Evolutionary conservation across 2,888 invertebrate genomes (phyloP), one percentile per base, ranked within the genome.

Genomic region (Xanthorhoe designata): DNA sequence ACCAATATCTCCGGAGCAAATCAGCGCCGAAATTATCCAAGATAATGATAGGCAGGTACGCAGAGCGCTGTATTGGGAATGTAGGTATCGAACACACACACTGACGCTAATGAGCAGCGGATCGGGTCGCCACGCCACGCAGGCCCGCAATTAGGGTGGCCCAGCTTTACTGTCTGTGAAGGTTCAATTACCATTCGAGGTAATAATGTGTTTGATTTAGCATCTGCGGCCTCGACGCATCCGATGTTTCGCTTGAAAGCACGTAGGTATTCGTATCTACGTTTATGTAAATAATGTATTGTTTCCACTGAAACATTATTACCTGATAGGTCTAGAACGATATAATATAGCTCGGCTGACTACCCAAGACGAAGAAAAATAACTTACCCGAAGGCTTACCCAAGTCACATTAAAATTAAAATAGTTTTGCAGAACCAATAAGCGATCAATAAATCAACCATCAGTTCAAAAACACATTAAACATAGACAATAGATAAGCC

Each of bases 21-120:
- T 45, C 29, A 47, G 17, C 45, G 24, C 32, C 47, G 10, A 19
- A 42, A 32, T 47, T 10, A 51, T 42, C 38, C 35, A 65, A 45
- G 45, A n/a, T 42, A n/a, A 24, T 1, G 15, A 15, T 45, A 13
- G 3, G 2, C 8, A n/a, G 7, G 7, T 42, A n/a, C 45, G 7
- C 47, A 6, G 7, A 1, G 38, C 32, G 17, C 52, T 49, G 56
- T 45, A 24, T 54, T 54, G 61, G 61, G 52, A 61, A 54, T 45
- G 52, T n/a, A n/a, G n/a, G n/a, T 50, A 29, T 50, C 59, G 45
- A 57, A 58, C 47, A 59, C 51, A 45, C 38, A 60, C 53, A 32
- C 42, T 51, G 55, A 47, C 61, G 59, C 53, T 71, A 67, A 65
- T 63, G 61, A 56, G 50, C 60, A 70, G 64, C 47, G 64, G 53